Evolutionary conservation across 2,888 invertebrate species (phyloP).

Genomic region (Caradrina clavipalpis): DNA sequence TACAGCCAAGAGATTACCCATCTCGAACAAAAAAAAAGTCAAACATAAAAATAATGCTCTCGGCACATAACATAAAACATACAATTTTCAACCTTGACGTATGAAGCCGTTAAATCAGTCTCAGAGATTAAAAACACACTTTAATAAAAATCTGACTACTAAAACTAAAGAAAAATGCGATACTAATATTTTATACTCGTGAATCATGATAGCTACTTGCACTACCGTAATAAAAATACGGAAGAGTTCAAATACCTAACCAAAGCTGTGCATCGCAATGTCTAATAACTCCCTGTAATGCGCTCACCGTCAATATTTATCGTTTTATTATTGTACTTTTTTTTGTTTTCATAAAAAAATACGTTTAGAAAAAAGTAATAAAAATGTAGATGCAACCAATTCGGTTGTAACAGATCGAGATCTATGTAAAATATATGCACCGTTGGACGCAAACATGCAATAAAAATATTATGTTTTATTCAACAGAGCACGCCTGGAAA

Average conservation of each 20-base stretch:
- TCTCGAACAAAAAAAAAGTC: too few species aligned
- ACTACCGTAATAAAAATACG: slow-evolving; percentile 13
- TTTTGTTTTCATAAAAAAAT: slow-evolving; percentile 36
- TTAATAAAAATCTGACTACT: not conserved
- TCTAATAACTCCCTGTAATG: slow-evolving; percentile 44
- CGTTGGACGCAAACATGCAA: slow-evolving; percentile 81
- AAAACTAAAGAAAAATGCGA: not conserved
- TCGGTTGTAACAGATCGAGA: slow-evolving; percentile 70
- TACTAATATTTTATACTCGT: too few species aligned
- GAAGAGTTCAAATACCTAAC: slow-evolving; percentile 30
- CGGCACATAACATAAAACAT: too few species aligned
- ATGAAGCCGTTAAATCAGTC: too few species aligned
- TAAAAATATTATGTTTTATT: slow-evolving; percentile 87
- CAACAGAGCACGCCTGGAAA: slow-evolving; percentile 80
- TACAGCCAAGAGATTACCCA: too few species aligned
- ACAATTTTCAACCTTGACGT: too few species aligned
- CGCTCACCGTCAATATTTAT: slow-evolving; percentile 46
- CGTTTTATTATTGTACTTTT: slow-evolving; percentile 38
- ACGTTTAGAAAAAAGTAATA: slow-evolving; percentile 69
- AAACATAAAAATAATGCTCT: too few species aligned
- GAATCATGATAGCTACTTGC: not conserved
- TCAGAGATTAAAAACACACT: too few species aligned
- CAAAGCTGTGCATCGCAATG: slow-evolving; percentile 20
- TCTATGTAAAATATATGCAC: slow-evolving; percentile 87
- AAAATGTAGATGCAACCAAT: slow-evolving; percentile 82